These are phyloP conservation scores for Synanthedon vespiformis DNA, from an alignment of 2,888 invertebrate species.

Conservation along the genomic window DNA sequence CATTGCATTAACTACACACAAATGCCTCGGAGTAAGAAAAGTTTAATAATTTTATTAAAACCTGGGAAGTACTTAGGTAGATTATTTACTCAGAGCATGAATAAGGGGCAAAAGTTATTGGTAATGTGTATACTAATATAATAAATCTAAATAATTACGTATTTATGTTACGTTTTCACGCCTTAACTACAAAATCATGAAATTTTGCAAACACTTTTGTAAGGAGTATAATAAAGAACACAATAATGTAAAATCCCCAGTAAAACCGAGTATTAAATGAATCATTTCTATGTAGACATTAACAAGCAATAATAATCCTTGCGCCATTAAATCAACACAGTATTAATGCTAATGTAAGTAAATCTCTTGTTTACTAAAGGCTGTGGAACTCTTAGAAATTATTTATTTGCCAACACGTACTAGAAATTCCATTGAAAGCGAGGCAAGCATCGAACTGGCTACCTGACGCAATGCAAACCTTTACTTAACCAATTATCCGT, in stretches of 20 bases:
- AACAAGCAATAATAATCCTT: background rate
- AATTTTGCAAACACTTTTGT: background rate
- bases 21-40: too few relatives aligned
- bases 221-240: too few relatives aligned
- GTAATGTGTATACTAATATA: too few relatives aligned
- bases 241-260: too few relatives aligned
- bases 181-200: too few relatives aligned
- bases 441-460: constrained; percentile 5
- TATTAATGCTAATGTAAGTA: background rate
- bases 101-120: too few relatives aligned
- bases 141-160: too few relatives aligned
- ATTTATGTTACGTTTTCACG: too few relatives aligned
- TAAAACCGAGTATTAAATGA: too few relatives aligned
- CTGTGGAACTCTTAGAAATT: background rate
- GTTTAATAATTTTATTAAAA: too few relatives aligned
- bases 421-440: constrained; percentile 10
- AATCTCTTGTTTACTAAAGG: background rate
- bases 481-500: constrained; percentile 11
- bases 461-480: constrained; percentile 8
- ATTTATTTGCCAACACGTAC: constrained; percentile 6
- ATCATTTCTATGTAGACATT: background rate
- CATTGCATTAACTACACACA: background rate
- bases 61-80: too few relatives aligned
- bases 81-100: too few relatives aligned
- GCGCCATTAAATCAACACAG: constrained; percentile 1